Conservation (phyloP, 1,140 invertebrate species). For the Brachionus asplanchnoidis region DNA sequence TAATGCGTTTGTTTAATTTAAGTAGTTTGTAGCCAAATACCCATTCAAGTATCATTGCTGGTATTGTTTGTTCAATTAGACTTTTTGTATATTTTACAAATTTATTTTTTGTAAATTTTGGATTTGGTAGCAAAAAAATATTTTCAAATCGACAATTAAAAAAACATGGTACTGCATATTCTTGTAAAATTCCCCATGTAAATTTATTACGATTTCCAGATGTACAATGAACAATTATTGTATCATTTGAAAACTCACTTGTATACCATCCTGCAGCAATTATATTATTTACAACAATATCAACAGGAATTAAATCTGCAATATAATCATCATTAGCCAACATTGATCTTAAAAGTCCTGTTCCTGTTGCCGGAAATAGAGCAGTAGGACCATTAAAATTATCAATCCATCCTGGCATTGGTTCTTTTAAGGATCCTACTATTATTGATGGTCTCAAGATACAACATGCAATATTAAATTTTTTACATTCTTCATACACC, state of each 20-base stretch:
- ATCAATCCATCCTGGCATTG: conserved; percentile 62
- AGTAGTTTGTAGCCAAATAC: conserved; percentile 63
- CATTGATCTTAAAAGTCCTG: conserved; percentile 77
- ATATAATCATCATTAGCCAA: conserved; percentile 69
- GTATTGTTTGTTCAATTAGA: conserved; percentile 51
- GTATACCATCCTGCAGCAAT: conserved; percentile 74
- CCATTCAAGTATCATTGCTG: conserved; percentile 53
- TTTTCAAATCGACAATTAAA: conserved; percentile 52
- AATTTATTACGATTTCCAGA: conserved; percentile 43
- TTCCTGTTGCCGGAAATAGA: conserved; percentile 59
- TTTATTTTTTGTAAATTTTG: conserved; percentile 48
- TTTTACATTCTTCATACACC: conserved; percentile 65
- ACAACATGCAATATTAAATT: conserved; percentile 63
- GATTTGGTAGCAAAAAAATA: conserved; percentile 50
- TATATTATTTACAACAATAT: conserved; percentile 80
- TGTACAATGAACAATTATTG: conserved; percentile 40
- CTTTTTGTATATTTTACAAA: conserved; percentile 42
- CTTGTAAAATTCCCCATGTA: conserved; percentile 42
- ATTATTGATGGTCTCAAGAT: conserved; percentile 85
- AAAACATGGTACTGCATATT: conserved; percentile 45
- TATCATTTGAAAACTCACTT: conserved; percentile 58
- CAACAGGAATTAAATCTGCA: conserved; percentile 89
- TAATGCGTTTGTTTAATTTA: conserved; percentile 72
- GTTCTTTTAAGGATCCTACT: conserved; percentile 79
- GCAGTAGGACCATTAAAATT: conserved; percentile 54